These are phyloP conservation scores for Lymantria dispar DNA, from an alignment of 2,888 invertebrate genomes.

Conservation along the genomic window DNA sequence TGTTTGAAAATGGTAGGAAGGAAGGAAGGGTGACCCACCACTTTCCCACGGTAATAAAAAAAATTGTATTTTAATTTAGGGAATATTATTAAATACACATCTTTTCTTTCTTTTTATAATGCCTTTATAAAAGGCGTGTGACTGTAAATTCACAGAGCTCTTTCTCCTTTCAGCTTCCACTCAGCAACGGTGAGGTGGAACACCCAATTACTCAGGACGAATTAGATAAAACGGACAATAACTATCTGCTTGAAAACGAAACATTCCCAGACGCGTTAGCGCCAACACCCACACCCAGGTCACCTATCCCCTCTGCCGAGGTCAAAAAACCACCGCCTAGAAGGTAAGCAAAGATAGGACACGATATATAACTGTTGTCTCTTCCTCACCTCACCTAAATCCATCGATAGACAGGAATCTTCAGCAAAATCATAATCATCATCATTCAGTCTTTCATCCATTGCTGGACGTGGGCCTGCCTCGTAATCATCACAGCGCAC, in stretches of 20 bases:
- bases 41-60: too few relatives aligned
- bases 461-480: too few relatives aligned
- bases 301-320: constrained; percentile 47
- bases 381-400: too few relatives aligned
- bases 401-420: too few relatives aligned
- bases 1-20: too few relatives aligned
- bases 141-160: background rate
- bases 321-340: constrained; percentile 39
- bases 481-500: too few relatives aligned
- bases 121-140: background rate
- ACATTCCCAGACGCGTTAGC: constrained; percentile 72
- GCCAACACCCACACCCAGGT: constrained; percentile 61
- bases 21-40: too few relatives aligned
- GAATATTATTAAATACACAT: too few relatives aligned
- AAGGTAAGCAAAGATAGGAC: constrained; percentile 25
- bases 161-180: constrained; percentile 43
- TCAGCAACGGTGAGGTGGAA: constrained; percentile 53
- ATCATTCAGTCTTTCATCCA: too few relatives aligned
- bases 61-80: too few relatives aligned
- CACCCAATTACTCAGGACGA: constrained; percentile 39
- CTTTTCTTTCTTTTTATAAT: background rate
- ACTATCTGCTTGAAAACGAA: constrained; percentile 62
- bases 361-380: background rate
- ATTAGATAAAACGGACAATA: constrained; percentile 52
- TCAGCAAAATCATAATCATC: too few relatives aligned